Evolutionary conservation across 1,140 invertebrate species (phyloP).

Genomic region (Ips typographus): DNA sequence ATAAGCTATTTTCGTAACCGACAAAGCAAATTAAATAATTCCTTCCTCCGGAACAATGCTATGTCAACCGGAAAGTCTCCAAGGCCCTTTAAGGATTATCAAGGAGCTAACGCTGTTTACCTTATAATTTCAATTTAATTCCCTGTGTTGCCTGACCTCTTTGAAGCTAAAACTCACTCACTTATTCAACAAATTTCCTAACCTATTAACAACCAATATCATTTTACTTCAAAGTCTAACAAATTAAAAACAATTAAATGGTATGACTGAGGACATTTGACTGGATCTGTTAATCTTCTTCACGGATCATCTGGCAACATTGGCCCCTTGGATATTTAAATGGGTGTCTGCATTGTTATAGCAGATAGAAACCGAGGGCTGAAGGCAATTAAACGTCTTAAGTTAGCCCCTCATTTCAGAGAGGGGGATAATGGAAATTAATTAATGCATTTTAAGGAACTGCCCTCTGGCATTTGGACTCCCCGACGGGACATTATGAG

Average conservation of each 20-base stretch:
- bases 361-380: not conserved
- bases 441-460: constrained; percentile 14
- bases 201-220: no score
- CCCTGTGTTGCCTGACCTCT: no score
- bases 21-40: constrained; percentile 29
- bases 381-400: constrained; percentile 9
- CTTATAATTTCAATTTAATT: not conserved
- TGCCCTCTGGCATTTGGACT: constrained; percentile 1
- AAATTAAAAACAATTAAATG: no score
- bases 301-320: no score
- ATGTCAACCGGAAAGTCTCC: constrained; percentile 18
- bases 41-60: constrained; percentile 19
- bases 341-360: not conserved
- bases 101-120: constrained; percentile 20
- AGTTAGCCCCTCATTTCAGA: constrained; percentile 5
- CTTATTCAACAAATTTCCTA: no score
- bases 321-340: no score
- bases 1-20: constrained; percentile 12
- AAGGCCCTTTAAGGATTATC: constrained; percentile 17
- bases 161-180: no score
- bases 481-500: not conserved
- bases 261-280: no score
- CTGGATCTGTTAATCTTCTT: no score
- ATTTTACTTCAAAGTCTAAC: no score
- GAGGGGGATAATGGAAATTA: constrained; percentile 9